Base-by-base conservation (phyloP, 1,140 invertebrate genomes). In the Chionoecetes opilio region DNA sequence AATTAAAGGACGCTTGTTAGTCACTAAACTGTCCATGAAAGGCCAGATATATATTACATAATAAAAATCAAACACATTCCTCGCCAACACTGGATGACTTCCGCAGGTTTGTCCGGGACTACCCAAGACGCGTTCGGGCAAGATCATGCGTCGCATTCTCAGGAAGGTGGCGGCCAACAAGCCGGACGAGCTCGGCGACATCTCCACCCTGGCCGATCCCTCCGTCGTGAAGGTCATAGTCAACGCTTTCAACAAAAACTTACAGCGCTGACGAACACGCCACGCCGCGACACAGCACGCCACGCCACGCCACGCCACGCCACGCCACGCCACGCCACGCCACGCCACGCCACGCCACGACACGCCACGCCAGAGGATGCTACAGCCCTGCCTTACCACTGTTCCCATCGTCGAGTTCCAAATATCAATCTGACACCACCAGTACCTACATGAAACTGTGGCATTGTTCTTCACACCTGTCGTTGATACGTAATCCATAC, bases 101-200 rank as follows among this genome's bases (percentile, higher is more conserved):
- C 0, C 26, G 21, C 84, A 95, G 94, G 90, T 95, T 14, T 92
- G 90, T 38, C 98, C 99, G 2, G 98, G 98, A 0, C 97, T 99
- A 89, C 99, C 99, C 0, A 99, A 99, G 97, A 99, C 99, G 0
- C 98, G 99, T 63, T 99, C 99, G 0, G 99, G 99, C 3, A 99
- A 99, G 97, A 99, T 99, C 86, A 99, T 99, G 99, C 98, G 99
- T 87, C 97, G 99, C 96, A 98, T 99, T 92, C 97, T 99, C 41
- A 97, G 99, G 91, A 99, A 99, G 97, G 98, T 99, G 3, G 99
- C 99, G 0, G 97, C 98, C 0, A 98, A 98, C 75, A 98, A 99
- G 96, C 97, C 97, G 38, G 98, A 99, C 96, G 93, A 96, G 8
- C 98, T 99, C 88, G 99, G 99, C 5, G 99, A 99, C 97, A 98